Evolutionary conservation across 2,797 vertebrate species (phyloP), one percentile per base, ranked within the genome.

Genomic region (Dicrostonyx torquatus): DNA sequence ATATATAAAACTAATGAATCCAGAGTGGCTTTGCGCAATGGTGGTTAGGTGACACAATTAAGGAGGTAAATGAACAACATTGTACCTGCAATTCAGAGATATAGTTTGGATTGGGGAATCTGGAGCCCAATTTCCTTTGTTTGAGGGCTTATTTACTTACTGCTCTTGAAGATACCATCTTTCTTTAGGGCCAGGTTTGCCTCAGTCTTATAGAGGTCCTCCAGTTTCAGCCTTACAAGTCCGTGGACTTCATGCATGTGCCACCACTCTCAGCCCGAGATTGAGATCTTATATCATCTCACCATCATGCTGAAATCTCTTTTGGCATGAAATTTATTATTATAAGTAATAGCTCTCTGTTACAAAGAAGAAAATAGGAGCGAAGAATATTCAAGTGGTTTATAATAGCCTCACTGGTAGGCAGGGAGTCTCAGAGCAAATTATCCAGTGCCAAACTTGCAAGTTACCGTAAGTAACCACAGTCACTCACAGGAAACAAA

Each of bases 1-100:
- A 66, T 62, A 68, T 2, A 37, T 60, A 92, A 96, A 93, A 58
- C 1, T 11, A 89, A 78, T 45, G 24, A 96, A 79, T 72, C 70
- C 48, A 76, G 79, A 82, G 77, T 2, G 73, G 5, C 29, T n/a
- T 7, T 31, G 15, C 62, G 45, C 60, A 55, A 40, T 40, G 45
- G 1, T 11, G 5, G 10, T 26, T 94, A 58, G 10, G 10, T 7
- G 6, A 50, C 11, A 50, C 11, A 24, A 60, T 43, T 43, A 76
- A 2, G 37, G 4, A 83, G 7, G 14, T 14, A 11, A 76, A 26
- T 26, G 2, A 55, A 9, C 29, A 89, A 7, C 20, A 76, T 0
- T 58, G 3, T 4, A 20, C 24, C 58, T 53, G 7, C 3, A 50
- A 58, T 72, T 68, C 31, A 72, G 15, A 50, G 6, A 76, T 10